phyloP scores from a whole-genome alignment of 1,140 invertebrate species.

The Cherax destructor region DNA sequence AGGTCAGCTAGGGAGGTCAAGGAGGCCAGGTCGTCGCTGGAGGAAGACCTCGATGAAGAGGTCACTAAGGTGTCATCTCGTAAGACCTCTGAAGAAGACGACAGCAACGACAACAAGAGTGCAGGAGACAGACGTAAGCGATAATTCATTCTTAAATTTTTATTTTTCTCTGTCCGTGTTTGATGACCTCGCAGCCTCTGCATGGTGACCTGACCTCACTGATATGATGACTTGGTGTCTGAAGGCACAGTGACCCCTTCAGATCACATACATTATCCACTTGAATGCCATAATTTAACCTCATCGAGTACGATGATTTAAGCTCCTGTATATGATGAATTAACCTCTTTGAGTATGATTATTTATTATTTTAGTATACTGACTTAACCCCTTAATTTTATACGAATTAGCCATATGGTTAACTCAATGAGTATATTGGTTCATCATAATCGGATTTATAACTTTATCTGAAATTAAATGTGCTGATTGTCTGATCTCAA shows the following conservation, averaged over 20 bases:
- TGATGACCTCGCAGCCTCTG: background rate
- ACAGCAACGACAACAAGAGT: background rate
- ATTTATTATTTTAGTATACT: no score
- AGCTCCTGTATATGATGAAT: background rate
- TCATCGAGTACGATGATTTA: background rate
- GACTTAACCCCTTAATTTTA: background rate
- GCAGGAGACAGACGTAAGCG: background rate
- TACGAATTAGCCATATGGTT: no score
- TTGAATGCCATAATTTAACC: background rate
- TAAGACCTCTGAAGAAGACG: constrained; percentile 23
- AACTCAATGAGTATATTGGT: no score
- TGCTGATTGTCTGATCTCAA: no score
- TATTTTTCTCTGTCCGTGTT: no score
- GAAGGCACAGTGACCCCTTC: background rate
- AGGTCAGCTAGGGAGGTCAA: constrained; percentile 35
- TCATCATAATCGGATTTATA: no score
- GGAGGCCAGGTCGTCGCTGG: constrained; percentile 25
- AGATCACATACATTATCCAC: background rate
- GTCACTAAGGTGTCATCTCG: background rate
- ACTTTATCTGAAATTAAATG: no score
- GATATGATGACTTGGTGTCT: background rate
- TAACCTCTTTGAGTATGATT: background rate
- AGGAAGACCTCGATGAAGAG: constrained; percentile 47
- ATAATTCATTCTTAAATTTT: no score
- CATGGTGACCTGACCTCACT: background rate